A percentile compares a stretch with the other conserved stretches of the same genome.
These are phyloP conservation scores for Peromyscus aztecus DNA, from an alignment of 2,797 vertebrate species.

Conservation along the genomic window DNA sequence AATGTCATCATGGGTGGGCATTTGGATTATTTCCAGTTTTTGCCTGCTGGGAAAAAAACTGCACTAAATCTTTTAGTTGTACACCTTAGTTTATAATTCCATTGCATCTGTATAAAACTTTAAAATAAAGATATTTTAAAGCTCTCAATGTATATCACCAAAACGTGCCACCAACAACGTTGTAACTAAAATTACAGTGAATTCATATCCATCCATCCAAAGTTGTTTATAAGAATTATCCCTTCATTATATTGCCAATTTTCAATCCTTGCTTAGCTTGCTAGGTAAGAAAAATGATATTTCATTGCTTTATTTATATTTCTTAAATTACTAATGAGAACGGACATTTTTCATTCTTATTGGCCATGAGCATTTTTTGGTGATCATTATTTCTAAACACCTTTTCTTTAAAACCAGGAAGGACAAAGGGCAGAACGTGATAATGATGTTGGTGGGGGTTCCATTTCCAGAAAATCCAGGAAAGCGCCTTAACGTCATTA, in stretches of 20 bases:
- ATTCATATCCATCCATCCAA: not conserved
- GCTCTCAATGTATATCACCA: not conserved
- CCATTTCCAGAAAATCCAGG: conserved; percentile 40
- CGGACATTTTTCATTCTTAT: conserved; percentile 48
- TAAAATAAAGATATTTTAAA: conserved; percentile 57
- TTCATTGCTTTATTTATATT: conserved; percentile 61
- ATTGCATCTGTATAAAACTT: conserved; percentile 30
- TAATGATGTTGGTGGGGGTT: conserved; percentile 16
- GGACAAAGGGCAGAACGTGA: not conserved
- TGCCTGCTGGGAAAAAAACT: not conserved
- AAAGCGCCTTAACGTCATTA: not conserved
- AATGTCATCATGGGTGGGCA: not conserved
- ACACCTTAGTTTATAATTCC: not conserved
- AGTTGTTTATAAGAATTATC: conserved; percentile 12
- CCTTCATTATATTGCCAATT: not conserved
- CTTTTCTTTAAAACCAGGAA: conserved; percentile 56
- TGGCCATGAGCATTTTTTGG: not conserved
- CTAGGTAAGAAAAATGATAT: conserved; percentile 58
- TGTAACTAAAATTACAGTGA: conserved; percentile 36
- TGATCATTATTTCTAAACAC: conserved; percentile 59
- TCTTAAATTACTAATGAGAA: conserved; percentile 59
- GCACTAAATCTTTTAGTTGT: conserved; percentile 37
- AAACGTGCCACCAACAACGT: conserved; percentile 13
- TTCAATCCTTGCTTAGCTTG: conserved; percentile 47
- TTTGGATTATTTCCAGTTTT: conserved; percentile 46